A percentile compares a stretch with the other conserved stretches of the same genome.
These are phyloP conservation scores for Lutjanus campechanus DNA, from an alignment of 2,797 vertebrate species.

Conservation along the genomic window DNA sequence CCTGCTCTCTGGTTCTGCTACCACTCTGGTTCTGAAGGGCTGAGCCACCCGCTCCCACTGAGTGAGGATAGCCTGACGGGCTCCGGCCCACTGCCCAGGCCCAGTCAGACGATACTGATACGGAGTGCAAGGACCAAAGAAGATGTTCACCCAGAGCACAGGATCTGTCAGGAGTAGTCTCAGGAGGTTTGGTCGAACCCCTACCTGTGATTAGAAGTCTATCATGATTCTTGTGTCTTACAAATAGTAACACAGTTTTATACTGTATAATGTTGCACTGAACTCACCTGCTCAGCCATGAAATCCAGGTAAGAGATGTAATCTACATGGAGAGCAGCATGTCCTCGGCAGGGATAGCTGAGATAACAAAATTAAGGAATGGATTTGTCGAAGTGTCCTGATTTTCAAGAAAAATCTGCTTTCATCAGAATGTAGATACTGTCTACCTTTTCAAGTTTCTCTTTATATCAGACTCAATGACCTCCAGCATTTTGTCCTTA, in stretches of 20 bases:
- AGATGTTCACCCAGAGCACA: slow-evolving; percentile 81
- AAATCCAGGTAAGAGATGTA: slow-evolving; percentile 87
- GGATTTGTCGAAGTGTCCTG: accelerated
- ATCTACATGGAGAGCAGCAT: slow-evolving; percentile 77
- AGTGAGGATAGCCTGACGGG: slow-evolving; percentile 87
- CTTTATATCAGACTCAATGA: slow-evolving; percentile 67
- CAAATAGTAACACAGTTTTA: not conserved
- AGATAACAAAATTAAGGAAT: not conserved
- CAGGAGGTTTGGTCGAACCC: slow-evolving; percentile 84
- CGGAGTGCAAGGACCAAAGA: slow-evolving; percentile 89
- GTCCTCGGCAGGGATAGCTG: slow-evolving; percentile 77
- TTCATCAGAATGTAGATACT: not conserved
- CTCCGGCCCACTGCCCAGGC: slow-evolving; percentile 88
- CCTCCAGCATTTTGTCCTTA: slow-evolving; percentile 71
- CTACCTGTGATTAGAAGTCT: slow-evolving; percentile 65
- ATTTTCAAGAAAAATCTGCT: not conserved
- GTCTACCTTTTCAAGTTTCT: slow-evolving; percentile 70
- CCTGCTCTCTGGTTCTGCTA: slow-evolving; percentile 41
- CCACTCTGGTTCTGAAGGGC: slow-evolving; percentile 84
- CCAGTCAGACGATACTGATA: slow-evolving; percentile 90
- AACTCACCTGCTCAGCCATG: slow-evolving; percentile 84
- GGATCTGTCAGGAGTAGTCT: slow-evolving; percentile 87
- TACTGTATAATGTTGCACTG: not conserved
- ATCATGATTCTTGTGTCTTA: slow-evolving; percentile 6
- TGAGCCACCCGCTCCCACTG: slow-evolving; percentile 88